phyloP scores from a whole-genome alignment of 2,888 invertebrate genomes.

The Habroteleia sp. region DNA sequence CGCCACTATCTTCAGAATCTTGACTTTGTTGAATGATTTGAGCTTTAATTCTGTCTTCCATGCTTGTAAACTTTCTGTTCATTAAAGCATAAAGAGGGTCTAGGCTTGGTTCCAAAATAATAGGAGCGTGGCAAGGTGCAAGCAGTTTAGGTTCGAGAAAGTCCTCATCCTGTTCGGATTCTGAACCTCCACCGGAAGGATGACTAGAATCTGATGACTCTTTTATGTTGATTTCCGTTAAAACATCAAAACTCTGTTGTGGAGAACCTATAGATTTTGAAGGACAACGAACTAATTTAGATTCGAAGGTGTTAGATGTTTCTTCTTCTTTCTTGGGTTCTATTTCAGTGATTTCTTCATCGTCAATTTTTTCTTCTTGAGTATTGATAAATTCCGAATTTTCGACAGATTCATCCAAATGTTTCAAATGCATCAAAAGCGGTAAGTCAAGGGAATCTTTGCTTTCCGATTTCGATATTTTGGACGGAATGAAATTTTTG shows the following conservation, averaged over 20 bases:
- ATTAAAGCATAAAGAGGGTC: constrained; percentile 75
- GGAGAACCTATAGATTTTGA: constrained; percentile 12
- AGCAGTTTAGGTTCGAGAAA: constrained; percentile 68
- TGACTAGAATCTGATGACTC: constrained; percentile 66
- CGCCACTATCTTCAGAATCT: constrained; percentile 34
- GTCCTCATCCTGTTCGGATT: constrained; percentile 60
- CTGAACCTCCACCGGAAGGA: constrained; percentile 70
- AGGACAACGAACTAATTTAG: neutral
- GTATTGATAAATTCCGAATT: neutral
- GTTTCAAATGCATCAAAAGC: constrained; percentile 24
- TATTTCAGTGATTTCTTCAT: neutral
- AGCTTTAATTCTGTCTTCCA: constrained; percentile 60
- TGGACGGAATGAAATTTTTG: neutral
- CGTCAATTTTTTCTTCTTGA: constrained; percentile 10
- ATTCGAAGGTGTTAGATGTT: neutral
- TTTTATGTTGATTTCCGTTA: constrained; percentile 52
- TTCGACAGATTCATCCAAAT: constrained; percentile 7
- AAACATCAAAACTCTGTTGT: constrained; percentile 46
- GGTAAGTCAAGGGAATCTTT: constrained; percentile 57
- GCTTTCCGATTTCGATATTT: constrained; percentile 40
- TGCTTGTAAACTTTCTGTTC: constrained; percentile 63
- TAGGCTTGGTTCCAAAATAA: constrained; percentile 72
- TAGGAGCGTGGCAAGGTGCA: constrained; percentile 76
- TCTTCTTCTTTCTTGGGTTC: neutral
- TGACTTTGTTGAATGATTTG: constrained; percentile 26